Evolutionary conservation across 2,888 invertebrate species (phyloP), one percentile per base, ranked within the genome.

Genomic region (Mimumesa dahlbomi): DNA sequence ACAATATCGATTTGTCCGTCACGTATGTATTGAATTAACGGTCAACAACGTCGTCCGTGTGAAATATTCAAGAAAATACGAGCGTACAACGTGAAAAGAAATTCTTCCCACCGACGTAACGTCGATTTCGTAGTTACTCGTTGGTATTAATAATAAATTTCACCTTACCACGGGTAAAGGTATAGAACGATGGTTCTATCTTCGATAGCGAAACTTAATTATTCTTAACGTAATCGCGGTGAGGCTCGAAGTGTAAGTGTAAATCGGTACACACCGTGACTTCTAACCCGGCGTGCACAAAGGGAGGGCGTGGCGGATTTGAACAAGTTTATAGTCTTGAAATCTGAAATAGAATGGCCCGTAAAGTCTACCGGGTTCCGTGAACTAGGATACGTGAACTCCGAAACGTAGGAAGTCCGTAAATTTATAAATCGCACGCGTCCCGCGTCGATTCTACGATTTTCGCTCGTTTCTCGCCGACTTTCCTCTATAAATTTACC

Each of bases 261-360:
- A 70, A 70, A 69, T 69, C 58, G 40, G 54, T 25, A 43, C 13
- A 49, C 50, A 45, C 57, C 53, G 42, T 56, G 62, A 38, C 14
- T 52, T 68, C 50, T 31, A 62, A 50, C 52, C 34, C 57, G 16
- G 16, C 46, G 25, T 53, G 63, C 48, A 71, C 71, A 70, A 72
- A 71, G 53, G 58, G 49, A 71, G 70, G 71, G 71, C 71, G 71
- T 72, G 71, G 58, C 71, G 49, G 58, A 64, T 64, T 72, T 50
- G 54, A 64, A 34, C 58, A 46, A 54, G 54, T 72, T 71, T 71
- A 64, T 45, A 53, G 38, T n/a, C 36, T 45, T 50, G 64, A 71
- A 72, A 71, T 71, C 71, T 31, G 50, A 72, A 71, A 72, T 72
- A 72, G 71, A 71, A 71, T 52, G 50, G 48, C 36, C 48, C 31